Evolutionary conservation across 2,888 invertebrate genomes (phyloP), one percentile per base, ranked within the genome.

Genomic region (Macropis europaea): DNA sequence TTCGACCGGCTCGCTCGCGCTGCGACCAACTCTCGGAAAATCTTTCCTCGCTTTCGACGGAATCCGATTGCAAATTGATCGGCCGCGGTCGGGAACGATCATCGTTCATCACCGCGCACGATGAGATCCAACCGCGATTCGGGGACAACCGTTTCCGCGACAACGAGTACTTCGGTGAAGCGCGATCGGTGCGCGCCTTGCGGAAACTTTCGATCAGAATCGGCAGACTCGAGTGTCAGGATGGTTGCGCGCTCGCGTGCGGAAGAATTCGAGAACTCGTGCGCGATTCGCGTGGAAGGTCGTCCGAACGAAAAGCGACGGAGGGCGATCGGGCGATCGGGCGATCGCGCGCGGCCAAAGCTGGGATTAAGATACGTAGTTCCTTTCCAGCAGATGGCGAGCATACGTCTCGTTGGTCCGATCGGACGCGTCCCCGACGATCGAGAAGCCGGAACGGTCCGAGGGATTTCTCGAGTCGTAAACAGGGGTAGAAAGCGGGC

Each of bases 381-480:
- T 48, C 9, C 22, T 45, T 38, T 24, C 40, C 1, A 26, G 15
- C 77, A 77, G 67, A 76, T 76, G 76, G 53, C 42, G 19, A 48
- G 30, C 73, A 64, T 34, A 47, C 62, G 57, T 15, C n/a, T n/a
- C 26, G n/a, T 3, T 17, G 7, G 4, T 17, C 26, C 43, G 24
- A 19, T 47, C 17, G 17, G 26, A 24, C 0, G 32, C 5, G 15
- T 22, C n/a, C 24, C 43, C n/a, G n/a, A 34, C 17, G 19, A 59
- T 34, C 13, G 11, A 43, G 30, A 6, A 28, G 42, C n/a, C 17
- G 3, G 15, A 19, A 48, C 26, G 13, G 36, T 15, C 11, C 9
- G 13, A 30, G 24, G 42, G 48, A 13, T 54, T 53, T 56, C 40
- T 26, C 9, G 6, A 36, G 28, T 63, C 56, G 32, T 74, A 75